These are phyloP conservation scores for Lacerta agilis DNA, from an alignment of 2,797 vertebrate genomes.

Conservation along the genomic window DNA sequence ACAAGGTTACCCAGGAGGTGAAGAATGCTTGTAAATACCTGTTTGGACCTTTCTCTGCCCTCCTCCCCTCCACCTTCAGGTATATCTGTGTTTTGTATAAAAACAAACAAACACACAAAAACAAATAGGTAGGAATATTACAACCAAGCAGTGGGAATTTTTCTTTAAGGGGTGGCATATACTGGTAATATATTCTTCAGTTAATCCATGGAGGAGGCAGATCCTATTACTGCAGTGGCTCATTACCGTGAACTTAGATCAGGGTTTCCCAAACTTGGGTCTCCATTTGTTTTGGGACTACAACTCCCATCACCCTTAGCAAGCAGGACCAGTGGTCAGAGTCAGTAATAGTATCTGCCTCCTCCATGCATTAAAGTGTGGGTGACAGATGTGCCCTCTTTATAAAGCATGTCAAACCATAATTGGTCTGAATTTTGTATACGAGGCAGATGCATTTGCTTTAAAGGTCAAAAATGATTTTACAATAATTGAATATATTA, in stretches of 20 bases:
- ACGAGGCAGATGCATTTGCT: no score
- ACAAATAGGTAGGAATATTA: neutral
- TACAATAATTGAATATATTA: conserved; percentile 38
- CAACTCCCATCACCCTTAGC: no score
- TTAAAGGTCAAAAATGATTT: no score
- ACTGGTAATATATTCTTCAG: neutral
- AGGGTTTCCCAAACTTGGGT: no score
- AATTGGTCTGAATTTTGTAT: no score
- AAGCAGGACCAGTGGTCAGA: no score
- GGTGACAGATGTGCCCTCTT: no score
- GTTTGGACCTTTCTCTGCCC: conserved; percentile 3
- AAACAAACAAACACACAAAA: neutral
- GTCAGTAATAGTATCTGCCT: no score
- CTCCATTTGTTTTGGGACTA: no score
- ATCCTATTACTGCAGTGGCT: neutral
- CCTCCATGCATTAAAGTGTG: no score
- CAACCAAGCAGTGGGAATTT: neutral
- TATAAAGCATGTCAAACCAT: no score
- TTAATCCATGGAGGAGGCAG: neutral
- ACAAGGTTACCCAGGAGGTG: conserved; percentile 50
- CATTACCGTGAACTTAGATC: neutral
- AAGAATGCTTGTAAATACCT: conserved; percentile 35
- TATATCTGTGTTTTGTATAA: neutral
- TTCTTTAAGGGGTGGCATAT: neutral
- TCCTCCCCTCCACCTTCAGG: neutral